phyloP scores from a whole-genome alignment of 2,113 vertebrate genomes.

The Leptobrachium ailaonicum region DNA sequence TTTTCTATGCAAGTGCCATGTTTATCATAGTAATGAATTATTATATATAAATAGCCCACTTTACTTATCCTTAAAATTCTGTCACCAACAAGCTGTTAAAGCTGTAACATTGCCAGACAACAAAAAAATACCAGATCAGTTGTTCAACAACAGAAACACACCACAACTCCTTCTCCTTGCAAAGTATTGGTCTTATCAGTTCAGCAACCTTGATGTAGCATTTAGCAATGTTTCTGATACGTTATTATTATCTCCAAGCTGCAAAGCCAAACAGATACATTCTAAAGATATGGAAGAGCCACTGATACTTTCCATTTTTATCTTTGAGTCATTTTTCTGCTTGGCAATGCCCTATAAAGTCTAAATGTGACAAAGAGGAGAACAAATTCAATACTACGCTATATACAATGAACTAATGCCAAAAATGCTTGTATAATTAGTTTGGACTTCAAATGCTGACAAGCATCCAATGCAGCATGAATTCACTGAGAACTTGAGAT shows the following conservation, averaged over 20 bases:
- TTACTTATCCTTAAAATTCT: not conserved
- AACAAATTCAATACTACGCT: conserved; percentile 36
- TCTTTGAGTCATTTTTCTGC: conserved; percentile 40
- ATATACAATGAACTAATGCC: conserved; percentile 35
- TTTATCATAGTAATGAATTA: not conserved
- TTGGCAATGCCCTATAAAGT: conserved; percentile 44
- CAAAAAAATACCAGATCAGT: not conserved
- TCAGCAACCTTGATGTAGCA: not conserved
- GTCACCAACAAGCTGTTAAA: not conserved
- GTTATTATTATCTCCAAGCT: not conserved
- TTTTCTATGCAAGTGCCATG: not conserved
- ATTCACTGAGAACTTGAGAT: conserved; percentile 12
- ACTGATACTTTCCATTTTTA: conserved; percentile 35
- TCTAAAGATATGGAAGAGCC: conserved; percentile 28
- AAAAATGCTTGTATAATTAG: conserved; percentile 46
- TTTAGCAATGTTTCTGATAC: conserved; percentile 6
- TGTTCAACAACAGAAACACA: not conserved
- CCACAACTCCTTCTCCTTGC: not conserved
- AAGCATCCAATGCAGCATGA: conserved; percentile 30
- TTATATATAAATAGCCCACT: not conserved
- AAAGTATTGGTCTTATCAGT: not conserved
- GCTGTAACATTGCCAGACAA: not conserved
- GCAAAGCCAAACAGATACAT: conserved; percentile 8
- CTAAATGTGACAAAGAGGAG: conserved; percentile 47
- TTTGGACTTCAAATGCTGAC: conserved; percentile 38